Evolutionary conservation across 2,113 vertebrate species (phyloP), one percentile per base, ranked within the genome.

Genomic region (Periophthalmodon schlosseri): DNA sequence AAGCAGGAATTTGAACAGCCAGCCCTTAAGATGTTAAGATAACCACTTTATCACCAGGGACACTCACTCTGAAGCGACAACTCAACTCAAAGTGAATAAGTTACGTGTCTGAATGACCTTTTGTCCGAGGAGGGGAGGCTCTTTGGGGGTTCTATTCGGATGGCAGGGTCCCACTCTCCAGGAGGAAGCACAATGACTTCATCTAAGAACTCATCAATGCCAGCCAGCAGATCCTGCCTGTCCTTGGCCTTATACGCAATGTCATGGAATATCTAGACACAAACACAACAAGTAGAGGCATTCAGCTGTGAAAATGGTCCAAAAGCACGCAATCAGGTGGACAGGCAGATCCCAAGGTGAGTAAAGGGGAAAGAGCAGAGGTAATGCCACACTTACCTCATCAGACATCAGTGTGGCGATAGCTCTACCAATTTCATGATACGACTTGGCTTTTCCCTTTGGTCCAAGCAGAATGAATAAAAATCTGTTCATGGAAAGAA

Each of bases 221-320:
- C 98, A 24, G 97, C 97, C 0, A 99, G 93, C 78, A 99, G 93
- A 86, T 99, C 98, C 28, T 97, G 95, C 80, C 96, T 94, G 87
- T 99, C 96, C 94, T 96, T 98, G 70, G 98, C 97, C 91, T 99
- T 99, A 76, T 99, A 99, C 18, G 97, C 98, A 69, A 99, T 98
- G 89, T 99, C 98, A 23, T 99, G 98, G 86, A 99, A 99, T 0
- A 99, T 95, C 98, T 99, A 84, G 47, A 81, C n/a, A 78, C 39
- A 78, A 52, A 84, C 36, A 49, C 75, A 63, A 58, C 52, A 20
- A 15, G 67, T 33, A 15, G 34, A 52, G 21, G 73, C 71, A 79
- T 18, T 84, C 24, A 18, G 49, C 75, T 60, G 73, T 67, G 61
- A 84, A 69, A 67, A 72, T 75, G 36, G 21, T 10, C 70, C 16